A percentile compares a stretch with the other conserved stretches of the same genome.
Conservation (phyloP, 1,140 invertebrate species). For the Lineus longissimus region DNA sequence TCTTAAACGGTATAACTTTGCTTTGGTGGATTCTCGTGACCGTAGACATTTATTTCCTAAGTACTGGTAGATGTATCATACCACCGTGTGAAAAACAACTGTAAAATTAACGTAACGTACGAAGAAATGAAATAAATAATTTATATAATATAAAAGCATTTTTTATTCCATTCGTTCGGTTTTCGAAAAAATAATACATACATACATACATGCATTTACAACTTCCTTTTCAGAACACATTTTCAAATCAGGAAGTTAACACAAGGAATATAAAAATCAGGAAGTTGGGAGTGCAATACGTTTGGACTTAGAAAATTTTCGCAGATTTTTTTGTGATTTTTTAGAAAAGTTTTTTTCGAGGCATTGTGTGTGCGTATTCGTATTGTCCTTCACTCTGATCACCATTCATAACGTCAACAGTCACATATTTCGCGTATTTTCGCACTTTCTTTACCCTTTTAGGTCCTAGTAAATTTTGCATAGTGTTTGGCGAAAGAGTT, state of each 20-base stretch:
- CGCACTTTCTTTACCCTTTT: not conserved
- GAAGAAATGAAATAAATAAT: not conserved
- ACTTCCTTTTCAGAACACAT: not conserved
- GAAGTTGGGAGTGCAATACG: not conserved
- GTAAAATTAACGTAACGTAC: not conserved
- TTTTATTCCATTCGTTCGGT: not conserved
- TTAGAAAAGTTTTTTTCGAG: slow-evolving; percentile 3
- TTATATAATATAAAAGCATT: no score
- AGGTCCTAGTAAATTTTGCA: not conserved
- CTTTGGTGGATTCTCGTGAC: slow-evolving; percentile 2
- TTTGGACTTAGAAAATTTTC: slow-evolving; percentile 8
- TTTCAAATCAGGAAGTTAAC: not conserved
- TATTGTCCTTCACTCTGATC: not conserved
- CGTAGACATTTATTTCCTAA: not conserved
- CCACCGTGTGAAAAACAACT: slow-evolving; percentile 3
- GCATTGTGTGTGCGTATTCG: not conserved
- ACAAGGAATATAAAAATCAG: no score
- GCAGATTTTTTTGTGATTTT: not conserved
- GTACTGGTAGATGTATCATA: slow-evolving; percentile 2
- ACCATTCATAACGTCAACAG: not conserved
- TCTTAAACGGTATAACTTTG: slow-evolving; percentile 5
- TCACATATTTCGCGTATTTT: not conserved
- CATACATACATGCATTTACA: not conserved
- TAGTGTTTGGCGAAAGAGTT: not conserved
- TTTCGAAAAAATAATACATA: not conserved